Evolutionary conservation across 2,888 invertebrate genomes (phyloP).

Genomic region (Tinea pellionella): DNA sequence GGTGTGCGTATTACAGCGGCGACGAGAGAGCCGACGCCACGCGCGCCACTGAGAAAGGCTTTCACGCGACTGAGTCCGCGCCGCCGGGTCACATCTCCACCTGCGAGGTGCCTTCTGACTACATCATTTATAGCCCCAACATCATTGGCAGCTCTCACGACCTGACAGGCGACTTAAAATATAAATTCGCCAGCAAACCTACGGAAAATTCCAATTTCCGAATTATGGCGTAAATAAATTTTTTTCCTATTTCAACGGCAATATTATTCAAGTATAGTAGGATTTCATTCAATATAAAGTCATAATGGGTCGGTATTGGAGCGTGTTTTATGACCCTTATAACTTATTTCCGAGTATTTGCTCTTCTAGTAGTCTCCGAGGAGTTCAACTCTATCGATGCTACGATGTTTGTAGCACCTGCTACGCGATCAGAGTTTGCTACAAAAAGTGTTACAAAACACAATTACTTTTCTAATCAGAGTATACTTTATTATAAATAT

Average conservation of each 20-base stretch:
- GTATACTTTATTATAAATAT: background rate
- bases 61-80: conserved; percentile 7
- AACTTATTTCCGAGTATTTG: conserved; percentile 10
- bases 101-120: conserved; percentile 3
- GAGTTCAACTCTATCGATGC: background rate
- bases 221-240: background rate
- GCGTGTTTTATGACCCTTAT: conserved; percentile 9
- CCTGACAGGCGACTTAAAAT: conserved; percentile 9
- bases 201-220: conserved; percentile 2
- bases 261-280: background rate
- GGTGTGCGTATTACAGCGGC: background rate
- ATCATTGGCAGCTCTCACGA: conserved; percentile 10
- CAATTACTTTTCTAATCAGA: background rate
- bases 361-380: conserved; percentile 8
- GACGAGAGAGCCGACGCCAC: background rate
- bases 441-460: background rate
- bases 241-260: background rate
- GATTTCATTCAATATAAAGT: background rate
- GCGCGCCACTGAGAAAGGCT: background rate
- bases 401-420: conserved; percentile 12
- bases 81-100: conserved; percentile 9
- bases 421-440: background rate
- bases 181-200: background rate
- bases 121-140: conserved; percentile 4
- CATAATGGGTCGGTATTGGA: conserved; percentile 7